Base-by-base conservation (phyloP, 2,113 vertebrate genomes). In the Tichodroma muraria region DNA sequence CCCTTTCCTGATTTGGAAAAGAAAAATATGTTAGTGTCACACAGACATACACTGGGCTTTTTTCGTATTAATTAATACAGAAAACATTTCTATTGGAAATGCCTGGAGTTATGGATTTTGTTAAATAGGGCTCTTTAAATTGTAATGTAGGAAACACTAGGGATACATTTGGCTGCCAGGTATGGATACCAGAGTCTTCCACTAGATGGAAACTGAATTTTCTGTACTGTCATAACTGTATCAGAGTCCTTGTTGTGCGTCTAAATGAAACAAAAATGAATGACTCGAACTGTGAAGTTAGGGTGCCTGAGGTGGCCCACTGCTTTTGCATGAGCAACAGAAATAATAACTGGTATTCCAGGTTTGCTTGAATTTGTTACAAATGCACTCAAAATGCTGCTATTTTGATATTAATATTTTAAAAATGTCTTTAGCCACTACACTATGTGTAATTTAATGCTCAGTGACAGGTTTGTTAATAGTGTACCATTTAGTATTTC, bases 101-200 rank as follows among this genome's bases (percentile, higher is more conserved):
- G 59, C 78, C 52, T 52, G 44, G 27, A 33, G 73, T 72, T 94
- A 44, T 66, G 80, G 69, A 37, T 88, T 82, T 82, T 83, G 24
- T 82, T 77, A 85, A 96, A 82, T 20, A 78, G 24, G 11, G 31
- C 11, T 89, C 33, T 85, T 87, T 47, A 60, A 91, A 92, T 59
- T 47, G 42, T 57, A 49, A 64, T 45, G 23, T 31, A 23, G 59
- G 47, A 85, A 91, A 42, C 80, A 25, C 50, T 5, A 66, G 93
- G 84, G 84, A 89, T 70, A 23, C 42, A 22, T 89, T 64, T 93
- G 42, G 69, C 83, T 90, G 31, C 38, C 57, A 80, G 60, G 45
- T 86, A 72, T 56, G 61, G 86, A 59, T 80, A 83, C 21, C 61
- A 37, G 35, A 56, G 17, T 49, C 49, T 86, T 78, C 57, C 35